phyloP scores from a whole-genome alignment of 2,888 invertebrate species.

The Lycia hirtaria region DNA sequence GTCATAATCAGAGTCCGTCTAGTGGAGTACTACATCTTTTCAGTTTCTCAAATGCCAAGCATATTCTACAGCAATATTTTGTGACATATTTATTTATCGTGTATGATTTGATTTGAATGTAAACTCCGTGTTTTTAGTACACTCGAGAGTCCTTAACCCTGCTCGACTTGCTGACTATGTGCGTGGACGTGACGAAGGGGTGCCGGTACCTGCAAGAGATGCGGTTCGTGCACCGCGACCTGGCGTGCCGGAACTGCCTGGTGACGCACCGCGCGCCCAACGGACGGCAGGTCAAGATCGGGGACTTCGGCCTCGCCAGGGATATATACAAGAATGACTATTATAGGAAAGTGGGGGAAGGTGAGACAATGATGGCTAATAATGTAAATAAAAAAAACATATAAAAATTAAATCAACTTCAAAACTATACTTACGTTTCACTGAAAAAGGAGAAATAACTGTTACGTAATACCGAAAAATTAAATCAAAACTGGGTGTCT shows the following conservation, averaged over 20 bases:
- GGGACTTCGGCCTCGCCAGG: constrained; percentile 98
- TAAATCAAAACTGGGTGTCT: no score
- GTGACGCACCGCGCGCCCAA: constrained; percentile 91
- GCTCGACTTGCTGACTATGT: constrained; percentile 95
- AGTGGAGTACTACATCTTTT: no score
- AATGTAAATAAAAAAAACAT: no score
- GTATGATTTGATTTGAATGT: no score
- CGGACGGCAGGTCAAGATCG: constrained; percentile 95
- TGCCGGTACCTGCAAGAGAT: constrained; percentile 98
- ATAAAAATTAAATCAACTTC: no score
- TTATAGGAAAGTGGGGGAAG: constrained; percentile 96
- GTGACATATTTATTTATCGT: no score
- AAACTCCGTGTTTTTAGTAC: constrained; percentile 83
- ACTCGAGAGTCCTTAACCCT: constrained; percentile 89
- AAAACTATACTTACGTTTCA: no score
- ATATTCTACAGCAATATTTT: no score
- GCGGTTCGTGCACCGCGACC: constrained; percentile 98
- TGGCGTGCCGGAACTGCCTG: constrained; percentile 98
- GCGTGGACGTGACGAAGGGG: constrained; percentile 97
- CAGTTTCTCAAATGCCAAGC: no score
- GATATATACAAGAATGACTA: constrained; percentile 99
- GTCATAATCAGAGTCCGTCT: no score
- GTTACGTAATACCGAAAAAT: no score
- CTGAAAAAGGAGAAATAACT: no score
- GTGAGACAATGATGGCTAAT: constrained; percentile 56